Evolutionary conservation across 64 coral and sea anemone species (phyloP).

Genomic region (Hydrozoanthus tunicans): DNA sequence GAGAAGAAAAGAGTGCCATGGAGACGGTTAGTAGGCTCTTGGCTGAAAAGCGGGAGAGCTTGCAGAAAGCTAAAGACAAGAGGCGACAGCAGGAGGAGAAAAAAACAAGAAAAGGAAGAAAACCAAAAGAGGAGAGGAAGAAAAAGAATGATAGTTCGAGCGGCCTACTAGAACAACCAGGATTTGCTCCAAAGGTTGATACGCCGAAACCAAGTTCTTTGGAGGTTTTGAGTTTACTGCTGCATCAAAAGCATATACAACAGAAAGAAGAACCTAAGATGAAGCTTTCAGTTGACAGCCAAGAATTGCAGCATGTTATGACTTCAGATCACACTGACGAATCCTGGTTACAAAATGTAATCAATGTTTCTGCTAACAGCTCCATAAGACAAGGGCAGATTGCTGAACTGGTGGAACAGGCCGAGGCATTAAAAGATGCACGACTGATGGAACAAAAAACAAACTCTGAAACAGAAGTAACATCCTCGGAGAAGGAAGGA

Average conservation of each 20-base stretch:
- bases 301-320: not conserved
- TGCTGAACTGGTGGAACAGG: too few relatives aligned
- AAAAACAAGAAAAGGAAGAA: conserved; percentile 3
- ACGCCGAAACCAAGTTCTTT: not conserved
- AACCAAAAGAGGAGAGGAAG: not conserved
- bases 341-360: not conserved
- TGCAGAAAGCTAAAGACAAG: conserved; percentile 37
- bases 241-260: not conserved
- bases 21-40: conserved; percentile 43
- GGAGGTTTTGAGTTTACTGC: not conserved
- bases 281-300: not conserved
- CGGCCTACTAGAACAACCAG: not conserved
- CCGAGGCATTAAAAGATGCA: too few relatives aligned
- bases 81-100: not conserved
- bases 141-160: not conserved
- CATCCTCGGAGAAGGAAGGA: not conserved
- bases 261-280: not conserved
- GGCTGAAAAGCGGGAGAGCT: conserved; percentile 18
- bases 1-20: conserved; percentile 58
- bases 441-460: too few relatives aligned
- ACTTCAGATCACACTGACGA: not conserved
- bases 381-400: too few relatives aligned
- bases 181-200: not conserved
- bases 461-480: not conserved
- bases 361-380: too few relatives aligned